A percentile compares a stretch with the other conserved stretches of the same genome.
These are phyloP conservation scores for Diachrysia chrysitis DNA, from an alignment of 2,888 invertebrate species.

Conservation along the genomic window DNA sequence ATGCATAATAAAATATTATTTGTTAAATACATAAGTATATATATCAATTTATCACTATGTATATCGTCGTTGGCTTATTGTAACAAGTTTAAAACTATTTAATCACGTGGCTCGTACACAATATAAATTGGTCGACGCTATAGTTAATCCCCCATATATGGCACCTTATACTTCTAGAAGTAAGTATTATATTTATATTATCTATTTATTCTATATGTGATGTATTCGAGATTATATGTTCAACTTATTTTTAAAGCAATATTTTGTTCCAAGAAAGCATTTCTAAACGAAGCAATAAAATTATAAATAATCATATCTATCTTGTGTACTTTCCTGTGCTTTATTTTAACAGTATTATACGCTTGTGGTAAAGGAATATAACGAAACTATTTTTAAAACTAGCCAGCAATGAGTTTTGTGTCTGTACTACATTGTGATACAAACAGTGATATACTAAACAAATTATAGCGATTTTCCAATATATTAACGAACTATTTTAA, in stretches of 20 bases:
- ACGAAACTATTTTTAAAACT: conserved; percentile 50
- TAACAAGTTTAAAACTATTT: conserved; percentile 67
- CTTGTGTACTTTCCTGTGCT: conserved; percentile 57
- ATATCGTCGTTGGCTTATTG: conserved; percentile 81
- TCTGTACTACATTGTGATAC: conserved; percentile 58
- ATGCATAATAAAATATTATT: conserved; percentile 84
- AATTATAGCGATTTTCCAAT: conserved; percentile 49
- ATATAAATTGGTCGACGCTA: conserved; percentile 59
- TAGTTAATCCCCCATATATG: conserved; percentile 68
- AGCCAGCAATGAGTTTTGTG: conserved; percentile 42
- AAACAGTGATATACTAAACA: conserved; percentile 55
- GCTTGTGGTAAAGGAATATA: conserved; percentile 50
- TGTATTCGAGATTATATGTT: conserved; percentile 78
- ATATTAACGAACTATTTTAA: conserved; percentile 45
- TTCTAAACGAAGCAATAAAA: conserved; percentile 79
- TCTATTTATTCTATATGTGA: conserved; percentile 75
- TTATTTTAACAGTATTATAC: conserved; percentile 63
- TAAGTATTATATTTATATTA: conserved; percentile 75
- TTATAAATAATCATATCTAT: conserved; percentile 62
- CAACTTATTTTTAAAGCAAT: conserved; percentile 77
- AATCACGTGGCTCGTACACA: conserved; percentile 53
- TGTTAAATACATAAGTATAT: conserved; percentile 66
- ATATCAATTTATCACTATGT: conserved; percentile 67
- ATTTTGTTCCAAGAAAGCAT: conserved; percentile 74
- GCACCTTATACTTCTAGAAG: conserved; percentile 76